A percentile compares a stretch with the other conserved stretches of the same genome.
These are phyloP conservation scores for Canis aureus DNA, from an alignment of 2,113 vertebrate genomes.

Conservation along the genomic window DNA sequence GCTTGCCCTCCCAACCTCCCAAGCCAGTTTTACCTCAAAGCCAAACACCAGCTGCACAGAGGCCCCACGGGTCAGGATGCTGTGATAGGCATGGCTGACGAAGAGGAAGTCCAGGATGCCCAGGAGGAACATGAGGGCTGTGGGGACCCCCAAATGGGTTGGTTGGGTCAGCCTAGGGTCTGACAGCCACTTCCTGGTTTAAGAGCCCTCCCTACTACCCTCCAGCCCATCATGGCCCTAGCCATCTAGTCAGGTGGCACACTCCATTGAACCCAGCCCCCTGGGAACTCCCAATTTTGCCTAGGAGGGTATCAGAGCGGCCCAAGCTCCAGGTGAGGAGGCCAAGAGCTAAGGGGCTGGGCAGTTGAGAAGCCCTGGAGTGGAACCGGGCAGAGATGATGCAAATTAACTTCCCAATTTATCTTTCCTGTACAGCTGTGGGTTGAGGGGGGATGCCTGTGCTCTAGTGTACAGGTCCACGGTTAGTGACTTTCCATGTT, in stretches of 20 bases:
- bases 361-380: slow-evolving; percentile 67
- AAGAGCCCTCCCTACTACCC: background rate
- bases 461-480: background rate
- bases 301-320: background rate
- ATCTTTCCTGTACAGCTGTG: slow-evolving; percentile 79
- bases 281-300: slow-evolving; percentile 24
- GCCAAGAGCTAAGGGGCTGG: slow-evolving; percentile 17
- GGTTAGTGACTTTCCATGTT: background rate
- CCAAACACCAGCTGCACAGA: slow-evolving; percentile 98
- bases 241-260: background rate
- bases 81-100: slow-evolving; percentile 96
- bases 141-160: background rate
- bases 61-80: slow-evolving; percentile 96
- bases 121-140: slow-evolving; percentile 92
- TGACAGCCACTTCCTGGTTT: slow-evolving; percentile 11
- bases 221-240: background rate
- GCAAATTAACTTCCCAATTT: slow-evolving; percentile 82
- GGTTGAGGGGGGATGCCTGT: background rate
- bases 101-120: slow-evolving; percentile 95
- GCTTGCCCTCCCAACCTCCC: background rate
- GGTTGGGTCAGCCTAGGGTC: slow-evolving; percentile 34
- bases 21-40: slow-evolving; percentile 91
- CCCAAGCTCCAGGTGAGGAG: slow-evolving; percentile 56
- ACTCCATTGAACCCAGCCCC: background rate
- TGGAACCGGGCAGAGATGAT: slow-evolving; percentile 74